Base-by-base conservation (phyloP, 2,113 vertebrate genomes). In the Gracilinanus agilis region DNA sequence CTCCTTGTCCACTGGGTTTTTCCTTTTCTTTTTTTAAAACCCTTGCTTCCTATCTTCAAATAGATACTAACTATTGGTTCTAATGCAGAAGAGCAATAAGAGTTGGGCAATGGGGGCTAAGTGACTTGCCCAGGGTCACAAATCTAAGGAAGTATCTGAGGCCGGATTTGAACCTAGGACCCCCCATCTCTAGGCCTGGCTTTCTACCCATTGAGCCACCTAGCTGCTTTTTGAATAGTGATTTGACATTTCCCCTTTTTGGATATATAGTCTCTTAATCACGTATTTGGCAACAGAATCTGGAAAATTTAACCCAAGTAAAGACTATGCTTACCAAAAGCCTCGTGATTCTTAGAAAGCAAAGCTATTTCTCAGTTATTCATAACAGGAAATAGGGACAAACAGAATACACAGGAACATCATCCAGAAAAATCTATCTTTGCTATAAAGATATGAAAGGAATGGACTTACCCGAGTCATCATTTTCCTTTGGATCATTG, bases 401-500 rank as follows among this genome's bases (percentile, higher is more conserved):
- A 92, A 93, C 90, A 54, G 93, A 94, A 61, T 58, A 24, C 11
- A 95, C 3, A 94, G 83, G 93, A 95, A 83, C 19, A 40, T 53
- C 89, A 58, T 55, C 44, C 27, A 21, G 90, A 23, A 25, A 91
- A 94, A 11, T 24, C 92, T 11, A 92, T 90, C 16, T 44, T 94
- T 89, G 40, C 91, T 94, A 94, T 89, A 95, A 93, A 91, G 95
- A 95, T 88, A 44, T 93, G 91, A 93, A 23, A 2, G 92, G 34
- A 96, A 92, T 88, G 3, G 24, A 25, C 44, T 96, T 99, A 99
- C 99, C 99, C 91, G 99, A 99, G 97, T 99, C 99, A 90, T 99
- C 99, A 0, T 98, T 99, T 98, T 99, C 99, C 97, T 99, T 99
- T 97, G 98, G 98, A 97, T 99, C 99, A 93, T 94, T 95, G 4